A percentile compares a stretch with the other conserved stretches of the same genome.
Evolutionary conservation across 1,140 invertebrate species (phyloP).

Genomic region (Pseudomyrmex pallidus): DNA sequence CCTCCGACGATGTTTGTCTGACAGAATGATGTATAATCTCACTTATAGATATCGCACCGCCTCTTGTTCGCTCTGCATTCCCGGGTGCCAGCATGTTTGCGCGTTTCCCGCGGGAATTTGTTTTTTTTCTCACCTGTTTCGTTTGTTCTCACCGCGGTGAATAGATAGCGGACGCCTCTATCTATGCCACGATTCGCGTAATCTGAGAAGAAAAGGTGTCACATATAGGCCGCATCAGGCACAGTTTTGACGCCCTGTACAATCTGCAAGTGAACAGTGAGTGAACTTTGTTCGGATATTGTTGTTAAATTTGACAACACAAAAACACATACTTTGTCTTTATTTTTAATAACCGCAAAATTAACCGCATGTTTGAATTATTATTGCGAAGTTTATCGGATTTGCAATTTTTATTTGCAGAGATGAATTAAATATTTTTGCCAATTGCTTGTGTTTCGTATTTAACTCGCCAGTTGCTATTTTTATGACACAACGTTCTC

Average conservation of each 20-base stretch:
- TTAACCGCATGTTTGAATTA: neutral
- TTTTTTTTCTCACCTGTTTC: constrained; percentile 16
- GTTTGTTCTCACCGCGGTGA: neutral
- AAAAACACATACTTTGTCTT: neutral
- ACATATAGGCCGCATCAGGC: neutral
- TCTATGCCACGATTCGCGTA: neutral
- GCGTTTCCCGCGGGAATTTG: constrained; percentile 3
- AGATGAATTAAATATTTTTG: neutral
- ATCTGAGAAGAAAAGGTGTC: neutral
- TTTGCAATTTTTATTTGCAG: neutral
- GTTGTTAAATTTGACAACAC: neutral
- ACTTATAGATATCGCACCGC: constrained; percentile 46
- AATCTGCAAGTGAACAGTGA: no score
- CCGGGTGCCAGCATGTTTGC: constrained; percentile 26
- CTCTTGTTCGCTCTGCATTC: constrained; percentile 28
- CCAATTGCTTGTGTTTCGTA: neutral
- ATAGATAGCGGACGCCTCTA: constrained; percentile 1
- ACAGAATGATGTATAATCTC: constrained; percentile 67
- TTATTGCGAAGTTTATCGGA: neutral
- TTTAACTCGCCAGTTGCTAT: neutral
- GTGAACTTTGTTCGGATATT: neutral
- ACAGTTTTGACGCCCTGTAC: neutral
- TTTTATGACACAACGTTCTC: neutral
- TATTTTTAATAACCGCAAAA: neutral
- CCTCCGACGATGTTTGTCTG: constrained; percentile 45